These are phyloP conservation scores for Atta cephalotes DNA, from an alignment of 1,140 invertebrate species.

Conservation along the genomic window DNA sequence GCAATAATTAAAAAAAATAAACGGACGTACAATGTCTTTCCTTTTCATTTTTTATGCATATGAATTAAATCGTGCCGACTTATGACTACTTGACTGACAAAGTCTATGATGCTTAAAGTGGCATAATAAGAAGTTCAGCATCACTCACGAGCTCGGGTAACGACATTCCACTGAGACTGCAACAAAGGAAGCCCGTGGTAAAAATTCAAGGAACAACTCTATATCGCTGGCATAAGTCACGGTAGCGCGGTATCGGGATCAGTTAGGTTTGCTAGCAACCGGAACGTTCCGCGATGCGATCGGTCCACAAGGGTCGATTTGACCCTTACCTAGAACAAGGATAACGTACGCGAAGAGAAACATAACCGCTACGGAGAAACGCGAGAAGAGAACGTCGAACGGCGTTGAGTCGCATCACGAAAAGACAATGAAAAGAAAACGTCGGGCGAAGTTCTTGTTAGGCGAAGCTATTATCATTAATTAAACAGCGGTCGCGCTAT, in stretches of 20 bases:
- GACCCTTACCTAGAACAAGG: constrained; percentile 11
- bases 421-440: constrained; percentile 79
- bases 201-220: constrained; percentile 51
- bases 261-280: constrained; percentile 41
- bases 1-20: no score
- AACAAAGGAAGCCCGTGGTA: constrained; percentile 47
- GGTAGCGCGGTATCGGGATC: constrained; percentile 59
- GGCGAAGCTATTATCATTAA: constrained; percentile 83
- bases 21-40: not conserved
- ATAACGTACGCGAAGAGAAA: constrained; percentile 11
- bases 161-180: constrained; percentile 35
- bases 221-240: constrained; percentile 55
- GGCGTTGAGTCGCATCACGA: constrained; percentile 71
- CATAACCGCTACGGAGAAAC: constrained; percentile 32
- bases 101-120: constrained; percentile 7
- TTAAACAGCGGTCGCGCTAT: constrained; percentile 82
- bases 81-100: not conserved
- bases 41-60: not conserved
- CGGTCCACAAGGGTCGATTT: constrained; percentile 32
- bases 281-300: constrained; percentile 52
- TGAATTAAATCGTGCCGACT: not conserved
- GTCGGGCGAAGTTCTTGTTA: constrained; percentile 78
- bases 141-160: constrained; percentile 36
- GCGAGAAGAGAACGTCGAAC: constrained; percentile 38
- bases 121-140: constrained; percentile 16